phyloP scores from a whole-genome alignment of 2,113 vertebrate genomes.

The Gulo gulo region DNA sequence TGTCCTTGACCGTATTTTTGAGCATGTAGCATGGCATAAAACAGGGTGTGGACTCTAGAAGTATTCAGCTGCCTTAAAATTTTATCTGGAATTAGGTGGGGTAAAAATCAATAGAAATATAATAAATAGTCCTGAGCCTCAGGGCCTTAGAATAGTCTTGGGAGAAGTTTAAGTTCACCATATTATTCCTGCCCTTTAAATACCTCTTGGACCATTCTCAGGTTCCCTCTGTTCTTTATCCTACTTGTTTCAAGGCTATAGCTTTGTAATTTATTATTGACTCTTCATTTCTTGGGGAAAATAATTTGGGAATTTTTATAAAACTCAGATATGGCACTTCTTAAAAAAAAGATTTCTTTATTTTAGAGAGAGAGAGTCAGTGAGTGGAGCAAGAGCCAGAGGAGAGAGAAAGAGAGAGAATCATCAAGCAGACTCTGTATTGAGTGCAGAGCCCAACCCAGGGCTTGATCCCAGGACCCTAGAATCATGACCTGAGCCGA shows the following conservation, averaged over 20 bases:
- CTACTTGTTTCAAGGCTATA: not conserved
- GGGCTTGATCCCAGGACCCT: not conserved
- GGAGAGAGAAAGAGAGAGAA: not conserved
- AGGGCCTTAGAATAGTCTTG: not conserved
- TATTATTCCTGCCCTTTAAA: not conserved
- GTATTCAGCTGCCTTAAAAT: not conserved
- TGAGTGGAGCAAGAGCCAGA: not conserved
- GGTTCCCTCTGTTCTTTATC: not conserved
- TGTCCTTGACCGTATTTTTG: not conserved
- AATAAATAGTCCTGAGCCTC: not conserved
- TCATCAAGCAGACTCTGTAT: not conserved
- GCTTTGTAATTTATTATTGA: conserved; percentile 37
- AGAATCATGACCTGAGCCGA: not conserved
- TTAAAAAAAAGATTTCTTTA: not conserved
- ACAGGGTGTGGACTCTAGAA: not conserved
- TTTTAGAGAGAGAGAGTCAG: not conserved
- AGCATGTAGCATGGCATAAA: not conserved
- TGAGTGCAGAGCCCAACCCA: not conserved
- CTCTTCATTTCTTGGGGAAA: not conserved
- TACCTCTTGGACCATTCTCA: not conserved
- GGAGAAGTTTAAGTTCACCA: not conserved
- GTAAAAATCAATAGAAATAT: not conserved
- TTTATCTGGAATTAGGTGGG: not conserved
- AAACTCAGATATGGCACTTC: conserved; percentile 40
- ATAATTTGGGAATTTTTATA: conserved; percentile 43